phyloP scores from a whole-genome alignment of 2,888 invertebrate genomes.

The Spodoptera exigua region DNA sequence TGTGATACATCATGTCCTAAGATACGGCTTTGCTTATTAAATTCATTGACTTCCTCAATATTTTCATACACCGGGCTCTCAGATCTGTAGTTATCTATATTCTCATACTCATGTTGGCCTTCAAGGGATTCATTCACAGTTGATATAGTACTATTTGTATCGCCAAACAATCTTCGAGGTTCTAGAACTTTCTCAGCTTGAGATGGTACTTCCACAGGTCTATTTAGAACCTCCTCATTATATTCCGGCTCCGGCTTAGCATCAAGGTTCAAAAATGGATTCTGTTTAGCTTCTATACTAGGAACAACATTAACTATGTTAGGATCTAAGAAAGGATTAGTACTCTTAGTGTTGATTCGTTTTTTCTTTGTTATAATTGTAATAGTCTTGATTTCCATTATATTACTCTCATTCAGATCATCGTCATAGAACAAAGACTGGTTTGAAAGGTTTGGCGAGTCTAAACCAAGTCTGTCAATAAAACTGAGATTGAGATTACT shows the following conservation, averaged over 20 bases:
- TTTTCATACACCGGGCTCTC: conserved; percentile 84
- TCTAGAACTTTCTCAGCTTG: conserved; percentile 63
- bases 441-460: conserved; percentile 79
- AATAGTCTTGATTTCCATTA: conserved; percentile 88
- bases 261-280: conserved; percentile 75
- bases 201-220: conserved; percentile 51
- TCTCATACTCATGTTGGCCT: conserved; percentile 78
- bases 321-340: conserved; percentile 84
- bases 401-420: conserved; percentile 87
- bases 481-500: conserved; percentile 82
- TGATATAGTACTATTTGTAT: conserved; percentile 83
- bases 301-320: conserved; percentile 65
- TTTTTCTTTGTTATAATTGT: conserved; percentile 85
- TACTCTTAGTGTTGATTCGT: conserved; percentile 72
- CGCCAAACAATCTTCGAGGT: conserved; percentile 81
- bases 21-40: conserved; percentile 86
- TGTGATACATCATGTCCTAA: conserved; percentile 84
- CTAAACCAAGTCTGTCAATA: conserved; percentile 81
- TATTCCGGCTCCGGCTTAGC: conserved; percentile 74
- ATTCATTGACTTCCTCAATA: conserved; percentile 71
- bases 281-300: conserved; percentile 54
- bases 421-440: conserved; percentile 84
- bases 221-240: conserved; percentile 66
- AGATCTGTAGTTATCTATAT: conserved; percentile 76
- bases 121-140: conserved; percentile 80